These are phyloP conservation scores for Hypothenemus hampei DNA, from an alignment of 1,140 invertebrate species.

Conservation along the genomic window DNA sequence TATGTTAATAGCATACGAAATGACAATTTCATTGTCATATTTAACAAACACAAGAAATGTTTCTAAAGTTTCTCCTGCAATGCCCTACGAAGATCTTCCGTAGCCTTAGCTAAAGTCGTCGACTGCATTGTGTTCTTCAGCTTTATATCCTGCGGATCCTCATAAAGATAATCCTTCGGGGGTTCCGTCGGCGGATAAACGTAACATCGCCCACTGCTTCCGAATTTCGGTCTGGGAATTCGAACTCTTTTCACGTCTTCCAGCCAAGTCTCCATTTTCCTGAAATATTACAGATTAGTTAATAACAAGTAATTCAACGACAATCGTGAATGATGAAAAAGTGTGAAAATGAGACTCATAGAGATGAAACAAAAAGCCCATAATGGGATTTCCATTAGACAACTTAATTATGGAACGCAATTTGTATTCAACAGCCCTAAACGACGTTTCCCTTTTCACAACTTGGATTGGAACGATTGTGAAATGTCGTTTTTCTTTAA, in stretches of 20 bases:
- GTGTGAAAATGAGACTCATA: no score
- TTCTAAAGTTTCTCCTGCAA: constrained; percentile 48
- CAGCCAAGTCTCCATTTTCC: constrained; percentile 72
- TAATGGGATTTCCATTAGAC: no score
- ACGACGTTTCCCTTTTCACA: no score
- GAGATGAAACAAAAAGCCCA: no score
- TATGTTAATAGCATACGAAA: no score
- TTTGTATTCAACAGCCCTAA: no score
- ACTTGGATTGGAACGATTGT: no score
- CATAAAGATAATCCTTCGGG: constrained; percentile 58
- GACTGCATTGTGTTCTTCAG: constrained; percentile 40
- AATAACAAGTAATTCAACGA: no score
- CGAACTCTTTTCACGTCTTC: constrained; percentile 74
- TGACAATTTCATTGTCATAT: not conserved
- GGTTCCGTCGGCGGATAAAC: constrained; percentile 55
- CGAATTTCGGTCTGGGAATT: constrained; percentile 79
- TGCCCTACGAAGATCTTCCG: constrained; percentile 65
- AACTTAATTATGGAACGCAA: no score
- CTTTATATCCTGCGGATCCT: constrained; percentile 49
- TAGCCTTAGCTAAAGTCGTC: constrained; percentile 61
- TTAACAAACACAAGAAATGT: no score
- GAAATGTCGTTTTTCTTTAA: no score
- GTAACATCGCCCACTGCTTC: constrained; percentile 45
- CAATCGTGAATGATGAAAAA: no score
- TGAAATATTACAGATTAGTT: not conserved